Conservation (phyloP, 2,888 invertebrate species). For the Macropis europaea region DNA sequence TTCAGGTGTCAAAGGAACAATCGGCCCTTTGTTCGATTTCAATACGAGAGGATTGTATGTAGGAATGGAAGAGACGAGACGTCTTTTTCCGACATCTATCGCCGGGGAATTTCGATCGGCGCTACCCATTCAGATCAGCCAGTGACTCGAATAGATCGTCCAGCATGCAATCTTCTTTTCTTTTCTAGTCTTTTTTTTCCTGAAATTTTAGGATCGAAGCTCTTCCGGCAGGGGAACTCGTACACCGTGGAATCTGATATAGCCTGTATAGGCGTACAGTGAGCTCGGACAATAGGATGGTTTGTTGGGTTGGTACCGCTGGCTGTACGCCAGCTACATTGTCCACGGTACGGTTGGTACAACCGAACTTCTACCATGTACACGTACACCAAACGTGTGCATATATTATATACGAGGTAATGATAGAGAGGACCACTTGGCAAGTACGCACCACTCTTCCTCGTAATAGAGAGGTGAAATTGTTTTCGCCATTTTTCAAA, state of each 20-base stretch:
- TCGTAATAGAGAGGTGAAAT: slow-evolving; percentile 61
- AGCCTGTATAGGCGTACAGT: slow-evolving; percentile 43
- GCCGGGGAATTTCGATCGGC: slow-evolving; percentile 40
- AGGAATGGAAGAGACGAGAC: slow-evolving; percentile 28
- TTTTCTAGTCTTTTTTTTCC: no score
- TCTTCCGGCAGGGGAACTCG: slow-evolving; percentile 40
- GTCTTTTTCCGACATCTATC: slow-evolving; percentile 28
- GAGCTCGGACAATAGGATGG: slow-evolving; percentile 71
- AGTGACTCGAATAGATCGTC: slow-evolving; percentile 46
- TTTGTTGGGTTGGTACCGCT: slow-evolving; percentile 70
- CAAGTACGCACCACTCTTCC: slow-evolving; percentile 44
- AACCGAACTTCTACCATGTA: slow-evolving; percentile 63
- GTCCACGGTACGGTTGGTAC: slow-evolving; percentile 68
- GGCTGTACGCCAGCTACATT: slow-evolving; percentile 73
- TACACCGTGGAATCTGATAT: slow-evolving; percentile 50
- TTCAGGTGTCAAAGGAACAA: slow-evolving; percentile 47
- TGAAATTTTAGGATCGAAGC: slow-evolving; percentile 51
- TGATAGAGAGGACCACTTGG: slow-evolving; percentile 65
- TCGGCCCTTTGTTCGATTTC: slow-evolving; percentile 41
- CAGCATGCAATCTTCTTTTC: slow-evolving; percentile 4
- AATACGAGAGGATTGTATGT: slow-evolving; percentile 32
- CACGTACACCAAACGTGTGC: slow-evolving; percentile 37
- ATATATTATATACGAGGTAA: slow-evolving; percentile 64
- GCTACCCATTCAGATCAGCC: slow-evolving; percentile 29
- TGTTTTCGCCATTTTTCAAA: slow-evolving; percentile 55